Conservation (phyloP, 2,888 invertebrate genomes). For the Acronicta alni region DNA sequence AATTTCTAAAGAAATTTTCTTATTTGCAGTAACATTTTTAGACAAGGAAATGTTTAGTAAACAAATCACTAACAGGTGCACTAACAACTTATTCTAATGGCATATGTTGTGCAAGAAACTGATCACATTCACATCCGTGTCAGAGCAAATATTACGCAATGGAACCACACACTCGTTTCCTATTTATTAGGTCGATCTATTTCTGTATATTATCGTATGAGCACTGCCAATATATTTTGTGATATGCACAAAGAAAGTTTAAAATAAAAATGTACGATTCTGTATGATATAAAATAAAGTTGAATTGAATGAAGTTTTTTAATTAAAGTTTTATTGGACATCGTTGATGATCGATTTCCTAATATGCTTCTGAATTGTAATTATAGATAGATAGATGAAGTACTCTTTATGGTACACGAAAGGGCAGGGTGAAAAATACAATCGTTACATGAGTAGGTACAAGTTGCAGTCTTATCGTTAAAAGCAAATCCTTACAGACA, state of each 20-base stretch:
- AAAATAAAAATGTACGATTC: slow-evolving; percentile 14
- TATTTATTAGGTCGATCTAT: slow-evolving; percentile 86
- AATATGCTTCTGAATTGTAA: no score
- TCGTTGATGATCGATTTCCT: no score
- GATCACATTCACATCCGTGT: slow-evolving; percentile 72
- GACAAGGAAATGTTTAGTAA: slow-evolving; percentile 50
- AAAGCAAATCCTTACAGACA: no score
- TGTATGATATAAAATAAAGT: background rate
- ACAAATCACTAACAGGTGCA: slow-evolving; percentile 53
- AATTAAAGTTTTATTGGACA: no score
- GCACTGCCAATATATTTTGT: slow-evolving; percentile 75
- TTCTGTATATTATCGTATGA: slow-evolving; percentile 72
- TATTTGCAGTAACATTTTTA: slow-evolving; percentile 26
- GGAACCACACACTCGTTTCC: slow-evolving; percentile 70
- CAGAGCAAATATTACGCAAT: slow-evolving; percentile 73
- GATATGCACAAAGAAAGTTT: slow-evolving; percentile 57
- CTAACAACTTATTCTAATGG: slow-evolving; percentile 60
- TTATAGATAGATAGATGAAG: no score
- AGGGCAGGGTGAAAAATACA: no score
- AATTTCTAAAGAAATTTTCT: slow-evolving; percentile 4
- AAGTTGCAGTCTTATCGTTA: no score
- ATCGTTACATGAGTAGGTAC: no score
- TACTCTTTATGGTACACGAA: no score
- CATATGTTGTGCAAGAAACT: slow-evolving; percentile 72
- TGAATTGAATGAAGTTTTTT: no score